These are phyloP conservation scores for Otolemur garnettii DNA, from an alignment of 2,113 vertebrate genomes.

Conservation along the genomic window DNA sequence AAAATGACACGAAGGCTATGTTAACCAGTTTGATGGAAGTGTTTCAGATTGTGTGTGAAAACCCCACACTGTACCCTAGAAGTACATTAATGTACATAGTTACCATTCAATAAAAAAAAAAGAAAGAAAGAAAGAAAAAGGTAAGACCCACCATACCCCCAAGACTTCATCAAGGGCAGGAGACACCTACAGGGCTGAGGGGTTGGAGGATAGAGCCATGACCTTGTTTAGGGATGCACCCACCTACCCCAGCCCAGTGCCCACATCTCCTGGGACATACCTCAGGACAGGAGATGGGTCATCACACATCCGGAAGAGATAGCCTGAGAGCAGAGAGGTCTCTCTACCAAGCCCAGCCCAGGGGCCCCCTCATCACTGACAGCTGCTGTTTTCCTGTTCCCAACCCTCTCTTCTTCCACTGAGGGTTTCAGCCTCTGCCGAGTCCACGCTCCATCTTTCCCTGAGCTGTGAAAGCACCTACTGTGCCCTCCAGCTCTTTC, in stretches of 20 bases:
- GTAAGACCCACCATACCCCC: fast-evolving
- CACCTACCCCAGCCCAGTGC: neutral
- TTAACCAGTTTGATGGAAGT: too few species aligned
- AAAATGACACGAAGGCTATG: too few species aligned
- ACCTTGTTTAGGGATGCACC: neutral
- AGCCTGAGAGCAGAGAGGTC: fast-evolving
- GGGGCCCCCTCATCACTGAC: fast-evolving
- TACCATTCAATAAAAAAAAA: too few species aligned
- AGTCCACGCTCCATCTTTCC: neutral
- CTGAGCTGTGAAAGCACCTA: fast-evolving
- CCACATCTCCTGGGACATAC: fast-evolving
- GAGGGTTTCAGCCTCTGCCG: too few species aligned
- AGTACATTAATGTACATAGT: too few species aligned
- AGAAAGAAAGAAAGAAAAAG: too few species aligned
- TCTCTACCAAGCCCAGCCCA: fast-evolving
- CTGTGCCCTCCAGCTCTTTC: neutral
- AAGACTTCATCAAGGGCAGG: neutral
- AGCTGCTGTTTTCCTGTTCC: fast-evolving
- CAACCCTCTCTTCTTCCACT: neutral
- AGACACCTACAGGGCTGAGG: fast-evolving
- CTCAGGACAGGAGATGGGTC: fast-evolving
- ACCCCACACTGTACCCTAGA: too few species aligned
- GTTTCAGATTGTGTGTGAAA: too few species aligned
- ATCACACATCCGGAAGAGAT: too few species aligned
- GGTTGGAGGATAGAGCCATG: neutral